Evolutionary conservation across 2,888 invertebrate species (phyloP), one percentile per base, ranked within the genome.

Genomic region (Fragum fragum): DNA sequence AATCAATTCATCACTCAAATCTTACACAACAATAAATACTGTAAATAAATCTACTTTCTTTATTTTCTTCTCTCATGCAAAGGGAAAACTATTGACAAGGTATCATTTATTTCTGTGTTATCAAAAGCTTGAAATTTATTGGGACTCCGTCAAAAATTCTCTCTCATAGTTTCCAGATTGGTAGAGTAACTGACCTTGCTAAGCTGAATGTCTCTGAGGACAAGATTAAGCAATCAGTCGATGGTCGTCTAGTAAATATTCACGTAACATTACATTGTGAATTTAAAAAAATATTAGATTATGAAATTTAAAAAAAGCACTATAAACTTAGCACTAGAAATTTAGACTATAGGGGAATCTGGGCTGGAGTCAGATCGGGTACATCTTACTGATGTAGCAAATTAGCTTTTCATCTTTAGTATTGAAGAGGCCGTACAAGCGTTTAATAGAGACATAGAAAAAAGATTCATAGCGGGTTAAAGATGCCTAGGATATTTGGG

Each of bases 91-190:
- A 16, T 36, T 68, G 18, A 73, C 57, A 28, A 73, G 73, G 42
- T 78, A 66, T n/a, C 80, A 80, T 80, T 80, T 69, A 59, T 66
- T 21, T 72, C 68, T 29, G 76, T 80, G 5, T 39, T 80, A 7
- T 29, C 57, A 3, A 73, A 73, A 76, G 61, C 68, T 18, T 68
- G 42, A 28, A 29, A 29, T 39, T 52, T 3, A 39, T 32, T 29
- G 73, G 81, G 0, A 2, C 28, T 14, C 9, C 9, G 1, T 18
- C 39, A 3, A 29, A 23, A 42, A 23, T 28, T 26, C 16, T 42
- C 1, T n/a, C 73, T 11, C 76, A 76, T 23, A 80, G 73, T 59
- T 80, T 80, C 36, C 55, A 73, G 9, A 76, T 80, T 76, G 80
- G 76, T 36, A 28, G 73, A 52, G 76, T 76, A 11, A 76, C 59